phyloP scores from a whole-genome alignment of 1,140 invertebrate species.

The Steinernema feltiae region DNA sequence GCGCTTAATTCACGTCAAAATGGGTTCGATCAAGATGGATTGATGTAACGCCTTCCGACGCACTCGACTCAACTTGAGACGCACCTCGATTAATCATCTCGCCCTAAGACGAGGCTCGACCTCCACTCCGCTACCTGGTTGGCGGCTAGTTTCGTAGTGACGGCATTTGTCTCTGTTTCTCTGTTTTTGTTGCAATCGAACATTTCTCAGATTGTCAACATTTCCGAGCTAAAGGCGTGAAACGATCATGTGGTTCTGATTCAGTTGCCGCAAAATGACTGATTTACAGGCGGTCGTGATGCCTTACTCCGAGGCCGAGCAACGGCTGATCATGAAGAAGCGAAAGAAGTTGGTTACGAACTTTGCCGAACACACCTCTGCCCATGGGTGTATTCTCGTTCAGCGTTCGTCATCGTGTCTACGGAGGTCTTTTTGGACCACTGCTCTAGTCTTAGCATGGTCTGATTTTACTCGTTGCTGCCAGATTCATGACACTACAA shows the following conservation, averaged over 20 bases:
- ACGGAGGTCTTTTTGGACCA: not conserved
- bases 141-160: not conserved
- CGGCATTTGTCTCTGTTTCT: not conserved
- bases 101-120: not conserved
- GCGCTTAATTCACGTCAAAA: not conserved
- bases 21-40: not conserved
- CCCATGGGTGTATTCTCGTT: not conserved
- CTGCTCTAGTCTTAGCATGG: not conserved
- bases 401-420: not conserved
- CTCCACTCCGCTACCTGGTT: not conserved
- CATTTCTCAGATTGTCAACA: not conserved
- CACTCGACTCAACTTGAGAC: not conserved
- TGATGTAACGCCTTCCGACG: not conserved
- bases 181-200: not conserved
- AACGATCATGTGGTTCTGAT: not conserved
- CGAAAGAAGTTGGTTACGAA: not conserved
- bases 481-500: not conserved
- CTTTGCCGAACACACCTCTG: slow-evolving; percentile 1
- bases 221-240: not conserved
- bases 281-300: not conserved
- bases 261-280: not conserved
- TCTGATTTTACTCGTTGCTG: not conserved
- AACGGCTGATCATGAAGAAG: slow-evolving; percentile 1
- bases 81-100: not conserved
- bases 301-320: not conserved